These are phyloP conservation scores for Ochotona princeps DNA, from an alignment of 2,113 vertebrate species.

Conservation along the genomic window DNA sequence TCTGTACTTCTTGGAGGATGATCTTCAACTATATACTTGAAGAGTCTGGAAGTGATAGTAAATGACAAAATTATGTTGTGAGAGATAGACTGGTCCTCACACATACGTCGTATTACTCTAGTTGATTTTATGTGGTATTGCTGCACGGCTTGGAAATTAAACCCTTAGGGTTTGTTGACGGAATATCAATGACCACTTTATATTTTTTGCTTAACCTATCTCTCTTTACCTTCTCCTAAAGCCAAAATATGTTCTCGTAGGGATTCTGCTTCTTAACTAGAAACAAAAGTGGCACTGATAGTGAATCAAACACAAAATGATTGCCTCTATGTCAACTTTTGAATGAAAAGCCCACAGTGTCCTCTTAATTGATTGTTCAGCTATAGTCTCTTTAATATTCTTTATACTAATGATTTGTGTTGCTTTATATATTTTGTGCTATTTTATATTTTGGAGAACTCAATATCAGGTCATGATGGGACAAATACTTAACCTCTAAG, in stretches of 20 bases:
- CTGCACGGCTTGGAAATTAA: neutral
- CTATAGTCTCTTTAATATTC: neutral
- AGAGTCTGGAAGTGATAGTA: neutral
- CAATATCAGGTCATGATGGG: neutral
- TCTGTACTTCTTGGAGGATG: conserved; percentile 25
- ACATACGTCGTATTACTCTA: neutral
- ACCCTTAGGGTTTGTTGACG: neutral
- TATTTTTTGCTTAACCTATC: neutral
- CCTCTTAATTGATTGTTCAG: neutral
- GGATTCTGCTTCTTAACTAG: neutral
- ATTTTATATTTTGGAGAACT: neutral
- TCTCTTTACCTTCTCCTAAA: neutral
- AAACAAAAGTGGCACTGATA: neutral
- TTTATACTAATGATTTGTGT: too few species aligned
- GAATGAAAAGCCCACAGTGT: neutral
- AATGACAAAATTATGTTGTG: neutral
- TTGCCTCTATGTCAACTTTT: neutral
- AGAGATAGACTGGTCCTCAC: neutral
- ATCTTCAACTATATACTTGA: neutral
- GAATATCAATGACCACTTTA: conserved; percentile 33
- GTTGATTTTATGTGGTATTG: neutral
- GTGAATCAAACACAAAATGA: neutral
- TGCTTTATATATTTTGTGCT: neutral
- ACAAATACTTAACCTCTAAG: neutral
- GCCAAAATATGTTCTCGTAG: neutral